Evolutionary conservation across 2,888 invertebrate species (phyloP).

Genomic region (Ennomos fuscantarius): DNA sequence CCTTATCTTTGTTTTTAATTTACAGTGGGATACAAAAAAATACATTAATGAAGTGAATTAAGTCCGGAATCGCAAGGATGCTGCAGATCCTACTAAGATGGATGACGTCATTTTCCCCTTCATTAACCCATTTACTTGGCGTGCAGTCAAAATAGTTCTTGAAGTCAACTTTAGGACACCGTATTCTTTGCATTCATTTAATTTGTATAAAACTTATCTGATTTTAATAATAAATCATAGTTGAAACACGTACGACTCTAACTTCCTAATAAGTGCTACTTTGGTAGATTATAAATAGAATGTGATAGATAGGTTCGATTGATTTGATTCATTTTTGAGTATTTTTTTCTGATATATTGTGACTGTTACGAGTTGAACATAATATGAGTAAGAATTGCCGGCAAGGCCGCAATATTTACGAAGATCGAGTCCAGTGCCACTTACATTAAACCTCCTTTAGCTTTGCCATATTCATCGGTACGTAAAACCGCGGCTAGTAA

Average conservation of each 20-base stretch:
- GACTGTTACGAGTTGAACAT: no score
- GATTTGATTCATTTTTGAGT: no score
- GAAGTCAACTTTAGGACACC: constrained; percentile 35
- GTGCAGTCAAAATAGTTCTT: constrained; percentile 66
- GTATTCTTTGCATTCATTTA: no score
- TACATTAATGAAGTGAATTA: constrained; percentile 77
- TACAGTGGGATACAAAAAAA: constrained; percentile 54
- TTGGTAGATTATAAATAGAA: no score
- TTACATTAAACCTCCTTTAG: neutral
- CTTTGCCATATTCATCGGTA: neutral
- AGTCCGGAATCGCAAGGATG: constrained; percentile 60
- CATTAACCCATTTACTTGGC: constrained; percentile 78
- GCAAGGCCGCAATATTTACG: no score
- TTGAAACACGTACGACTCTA: no score
- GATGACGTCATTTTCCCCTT: constrained; percentile 79
- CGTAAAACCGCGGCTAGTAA: constrained; percentile 50
- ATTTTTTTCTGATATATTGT: no score
- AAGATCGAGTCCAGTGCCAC: neutral
- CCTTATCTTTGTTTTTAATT: constrained; percentile 56
- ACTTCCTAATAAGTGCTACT: no score
- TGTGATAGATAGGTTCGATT: no score
- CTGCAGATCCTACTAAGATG: constrained; percentile 78
- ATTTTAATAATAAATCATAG: no score
- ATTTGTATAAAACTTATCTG: no score
- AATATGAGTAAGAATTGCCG: no score